Evolutionary conservation across 2,797 vertebrate genomes (phyloP), one percentile per base, ranked within the genome.

Genomic region (Molossus molossus): DNA sequence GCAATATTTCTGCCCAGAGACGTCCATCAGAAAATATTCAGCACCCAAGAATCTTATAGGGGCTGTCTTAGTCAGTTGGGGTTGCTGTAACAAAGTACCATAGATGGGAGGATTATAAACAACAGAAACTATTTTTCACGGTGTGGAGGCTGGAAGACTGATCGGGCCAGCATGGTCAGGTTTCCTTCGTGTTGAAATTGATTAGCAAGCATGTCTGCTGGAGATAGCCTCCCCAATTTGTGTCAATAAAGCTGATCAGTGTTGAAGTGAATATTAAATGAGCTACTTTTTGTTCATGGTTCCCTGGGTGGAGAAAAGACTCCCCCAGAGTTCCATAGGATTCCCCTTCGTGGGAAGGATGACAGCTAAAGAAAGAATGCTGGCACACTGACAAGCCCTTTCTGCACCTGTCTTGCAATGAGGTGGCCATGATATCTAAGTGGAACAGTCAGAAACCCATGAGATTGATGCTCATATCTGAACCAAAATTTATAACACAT

Each of bases 211-310:
- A 37, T 81, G 7, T 79, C 73, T 14, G 1, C 75, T 62, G 50
- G 8, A n/a, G 25, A 75, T 60, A 40, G 57, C 14, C 33, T 76
- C 27, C 14, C 37, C n/a, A 69, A 9, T 90, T 85, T 73, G 65
- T 91, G 45, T 82, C 48, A 58, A 70, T 80, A 83, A 96, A 84
- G 45, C 27, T 33, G 62, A 80, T 25, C 55, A 40, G 27, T 58
- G 48, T 91, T 72, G 40, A 93, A 93, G 37, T 70, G 18, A 72
- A 87, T 86, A 92, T 83, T 76, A 85, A 91, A 87, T 87, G 76
- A 87, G 57, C 33, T 83, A 33, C n/a, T 88, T 94, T 80, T n/a
- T 89, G 1, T 88, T 81, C 62, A 40, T 62, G 17, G 33, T 25
- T 94, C 60, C 25, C 53, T 69, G 58, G 33, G n/a, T 81, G 76